Evolutionary conservation across 2,113 vertebrate species (phyloP).

Genomic region (Prunella fulvescens): DNA sequence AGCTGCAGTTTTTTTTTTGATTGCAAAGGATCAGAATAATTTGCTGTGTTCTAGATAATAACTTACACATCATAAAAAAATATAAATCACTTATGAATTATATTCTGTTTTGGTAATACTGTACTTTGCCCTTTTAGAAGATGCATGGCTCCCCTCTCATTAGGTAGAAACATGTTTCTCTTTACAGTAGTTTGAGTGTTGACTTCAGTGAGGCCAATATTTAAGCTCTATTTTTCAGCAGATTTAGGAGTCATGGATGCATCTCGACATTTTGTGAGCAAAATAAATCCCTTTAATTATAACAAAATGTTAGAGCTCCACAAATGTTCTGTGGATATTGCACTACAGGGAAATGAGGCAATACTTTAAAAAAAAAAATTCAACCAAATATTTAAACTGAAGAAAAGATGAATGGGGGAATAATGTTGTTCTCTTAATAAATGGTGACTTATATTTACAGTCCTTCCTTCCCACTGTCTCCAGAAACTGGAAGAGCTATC

Average conservation of each 20-base stretch:
- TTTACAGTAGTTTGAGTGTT: background rate
- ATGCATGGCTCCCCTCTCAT: background rate
- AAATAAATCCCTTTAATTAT: constrained; percentile 39
- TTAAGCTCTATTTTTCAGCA: background rate
- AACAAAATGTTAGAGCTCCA: constrained; percentile 15
- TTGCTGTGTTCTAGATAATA: background rate
- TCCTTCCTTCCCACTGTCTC: background rate
- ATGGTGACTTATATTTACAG: background rate
- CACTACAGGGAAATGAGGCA: background rate
- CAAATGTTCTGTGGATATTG: background rate
- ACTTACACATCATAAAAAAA: background rate
- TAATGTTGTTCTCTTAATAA: background rate
- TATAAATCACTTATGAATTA: background rate
- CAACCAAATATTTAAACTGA: background rate
- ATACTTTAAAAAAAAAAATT: background rate
- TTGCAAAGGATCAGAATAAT: background rate
- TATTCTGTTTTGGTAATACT: background rate
- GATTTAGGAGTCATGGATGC: background rate
- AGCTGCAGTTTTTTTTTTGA: background rate
- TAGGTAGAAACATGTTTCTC: background rate
- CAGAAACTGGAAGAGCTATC: background rate
- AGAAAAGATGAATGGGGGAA: background rate
- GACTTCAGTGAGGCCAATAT: background rate
- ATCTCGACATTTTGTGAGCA: background rate
- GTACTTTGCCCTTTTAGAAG: background rate